These are phyloP conservation scores for Archocentrus centrarchus DNA, from an alignment of 2,113 vertebrate genomes.

Conservation along the genomic window DNA sequence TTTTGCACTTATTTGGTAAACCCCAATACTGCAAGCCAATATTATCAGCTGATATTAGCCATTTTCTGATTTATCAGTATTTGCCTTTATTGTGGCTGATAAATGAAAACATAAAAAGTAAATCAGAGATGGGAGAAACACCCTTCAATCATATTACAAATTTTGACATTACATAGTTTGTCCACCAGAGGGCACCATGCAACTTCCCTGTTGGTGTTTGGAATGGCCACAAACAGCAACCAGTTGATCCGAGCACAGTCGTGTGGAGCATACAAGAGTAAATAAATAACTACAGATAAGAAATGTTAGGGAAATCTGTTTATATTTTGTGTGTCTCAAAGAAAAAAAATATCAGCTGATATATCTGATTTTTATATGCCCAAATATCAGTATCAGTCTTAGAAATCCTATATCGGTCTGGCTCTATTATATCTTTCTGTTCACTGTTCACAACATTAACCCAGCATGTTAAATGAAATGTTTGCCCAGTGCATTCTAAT, in stretches of 20 bases:
- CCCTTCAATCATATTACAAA: not conserved
- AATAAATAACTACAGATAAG: not conserved
- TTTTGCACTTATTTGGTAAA: not conserved
- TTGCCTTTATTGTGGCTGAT: not conserved
- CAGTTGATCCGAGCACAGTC: not conserved
- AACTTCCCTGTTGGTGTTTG: not conserved
- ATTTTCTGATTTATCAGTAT: not conserved
- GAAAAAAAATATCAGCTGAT: not conserved
- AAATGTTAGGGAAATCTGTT: not conserved
- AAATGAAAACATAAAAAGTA: not conserved
- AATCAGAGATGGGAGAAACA: not conserved
- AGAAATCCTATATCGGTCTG: not conserved
- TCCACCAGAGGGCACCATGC: not conserved
- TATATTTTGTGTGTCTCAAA: not conserved
- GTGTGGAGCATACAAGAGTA: not conserved
- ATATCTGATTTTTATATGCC: not conserved
- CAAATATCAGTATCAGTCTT: not conserved
- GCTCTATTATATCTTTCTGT: not conserved
- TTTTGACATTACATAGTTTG: not conserved
- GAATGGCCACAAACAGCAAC: not conserved
- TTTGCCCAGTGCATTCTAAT: not conserved
- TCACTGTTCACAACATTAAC: not conserved
- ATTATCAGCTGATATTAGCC: not conserved
- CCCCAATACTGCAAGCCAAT: not conserved
- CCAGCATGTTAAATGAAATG: not conserved